A percentile compares a stretch with the other conserved stretches of the same genome.
Evolutionary conservation across 2,797 vertebrate species (phyloP).

Genomic region (Paguma larvata): DNA sequence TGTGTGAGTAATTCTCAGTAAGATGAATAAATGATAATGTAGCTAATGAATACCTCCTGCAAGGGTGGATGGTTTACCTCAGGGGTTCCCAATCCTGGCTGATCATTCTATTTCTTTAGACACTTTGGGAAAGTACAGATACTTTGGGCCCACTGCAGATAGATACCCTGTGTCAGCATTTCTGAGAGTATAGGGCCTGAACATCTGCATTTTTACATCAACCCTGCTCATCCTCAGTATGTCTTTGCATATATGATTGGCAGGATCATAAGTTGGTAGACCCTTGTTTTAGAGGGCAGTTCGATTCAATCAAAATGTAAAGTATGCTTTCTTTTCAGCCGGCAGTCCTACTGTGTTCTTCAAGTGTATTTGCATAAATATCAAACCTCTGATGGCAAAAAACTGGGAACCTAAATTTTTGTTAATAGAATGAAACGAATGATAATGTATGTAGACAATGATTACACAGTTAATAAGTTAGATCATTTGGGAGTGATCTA

Average conservation of each 20-base stretch:
- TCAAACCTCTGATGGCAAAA: not conserved
- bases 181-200: not conserved
- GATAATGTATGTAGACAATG: not conserved
- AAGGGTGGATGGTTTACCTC: not conserved
- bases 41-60: conserved; percentile 77
- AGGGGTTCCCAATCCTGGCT: conserved; percentile 8
- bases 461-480: not conserved
- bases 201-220: not conserved
- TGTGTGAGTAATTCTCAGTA: conserved; percentile 69
- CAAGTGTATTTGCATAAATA: not conserved
- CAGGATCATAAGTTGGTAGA: not conserved
- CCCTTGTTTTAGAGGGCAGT: not conserved
- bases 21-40: conserved; percentile 66
- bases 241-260: not conserved
- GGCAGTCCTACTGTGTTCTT: not conserved
- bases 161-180: not conserved
- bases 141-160: not conserved
- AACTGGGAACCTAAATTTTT: not conserved
- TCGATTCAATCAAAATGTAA: conserved; percentile 20
- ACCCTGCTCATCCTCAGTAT: not conserved
- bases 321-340: not conserved
- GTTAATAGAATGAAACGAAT: conserved; percentile 12
- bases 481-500: not conserved
- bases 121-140: conserved; percentile 28
- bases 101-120: conserved; percentile 56